Evolutionary conservation across 2,113 vertebrate genomes (phyloP), one percentile per base, ranked within the genome.

Genomic region (Tenebrosternarchus preto): DNA sequence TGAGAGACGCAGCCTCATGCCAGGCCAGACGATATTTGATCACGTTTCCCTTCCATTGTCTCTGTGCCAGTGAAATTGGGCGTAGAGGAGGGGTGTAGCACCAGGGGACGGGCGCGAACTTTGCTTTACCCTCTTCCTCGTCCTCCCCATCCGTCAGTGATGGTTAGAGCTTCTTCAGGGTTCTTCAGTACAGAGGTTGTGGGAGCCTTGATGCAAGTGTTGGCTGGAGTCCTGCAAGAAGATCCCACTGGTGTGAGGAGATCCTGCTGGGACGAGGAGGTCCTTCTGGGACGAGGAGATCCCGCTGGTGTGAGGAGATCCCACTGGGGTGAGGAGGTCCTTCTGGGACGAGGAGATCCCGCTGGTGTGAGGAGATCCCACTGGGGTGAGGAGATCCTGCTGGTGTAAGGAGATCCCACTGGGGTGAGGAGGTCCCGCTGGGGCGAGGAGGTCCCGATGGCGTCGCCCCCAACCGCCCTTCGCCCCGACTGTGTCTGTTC

Each of bases 381-480:
- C 33, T 6, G 81, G 77, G 69, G 73, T 85, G 87, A 75, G 84
- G 86, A 89, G 83, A 85, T 82, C 83, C 77, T 46, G 39, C 33
- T 6, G 81, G 77, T 69, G 73, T 85, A n/a, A n/a, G n/a, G n/a
- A n/a, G n/a, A n/a, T n/a, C n/a, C n/a, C n/a, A n/a, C n/a, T n/a
- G n/a, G n/a, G n/a, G n/a, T 55, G 87, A 75, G 84, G 86, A 89
- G 83, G 85, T 82, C 83, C 77, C 11, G 39, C 33, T 6, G 81
- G 77, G n/a, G n/a, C 56, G 87, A 75, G 84, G 86, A 89, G 83
- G 85, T 82, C 83, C 77, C 11, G 39, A 2, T 6, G 81, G 77
- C 71, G 73, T 85, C 73, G 63, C 79, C 66, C 87, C 87, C 60
- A 80, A 86, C 80, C 66, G 86, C 88, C 87, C 90, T 89, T 92